Percentiles rank a stretch among this genome's conserved stretches.
Evolutionary conservation across 2,113 vertebrate species (phyloP).

Genomic region (Sarotherodon lohbergeri): DNA sequence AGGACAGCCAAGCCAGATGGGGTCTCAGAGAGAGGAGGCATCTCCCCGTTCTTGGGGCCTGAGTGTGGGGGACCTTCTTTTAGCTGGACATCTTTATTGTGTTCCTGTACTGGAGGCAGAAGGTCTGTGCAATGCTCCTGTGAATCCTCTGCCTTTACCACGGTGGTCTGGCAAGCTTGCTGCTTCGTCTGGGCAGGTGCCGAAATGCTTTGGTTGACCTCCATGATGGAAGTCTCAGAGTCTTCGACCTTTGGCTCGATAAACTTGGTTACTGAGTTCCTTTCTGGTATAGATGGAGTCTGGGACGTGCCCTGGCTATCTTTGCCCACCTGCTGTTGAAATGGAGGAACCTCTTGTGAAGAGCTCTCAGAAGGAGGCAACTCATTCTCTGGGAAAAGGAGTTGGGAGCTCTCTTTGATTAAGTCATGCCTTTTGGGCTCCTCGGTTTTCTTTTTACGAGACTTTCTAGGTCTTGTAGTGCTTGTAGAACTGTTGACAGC

Average conservation of each 20-base stretch:
- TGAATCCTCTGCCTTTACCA: constrained; percentile 48
- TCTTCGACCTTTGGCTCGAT: constrained; percentile 61
- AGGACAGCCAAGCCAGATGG: constrained; percentile 88
- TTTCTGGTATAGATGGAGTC: not conserved
- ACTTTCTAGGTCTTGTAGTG: constrained; percentile 23
- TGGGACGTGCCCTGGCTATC: constrained; percentile 29
- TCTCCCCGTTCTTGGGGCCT: constrained; percentile 66
- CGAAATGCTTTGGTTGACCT: constrained; percentile 39
- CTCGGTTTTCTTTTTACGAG: constrained; percentile 48
- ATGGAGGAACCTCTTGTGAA: constrained; percentile 67
- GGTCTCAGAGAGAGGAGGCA: constrained; percentile 71
- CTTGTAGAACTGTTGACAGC: not conserved
- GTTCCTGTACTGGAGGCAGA: not conserved
- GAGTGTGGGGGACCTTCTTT: not conserved
- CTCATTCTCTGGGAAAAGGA: constrained; percentile 66
- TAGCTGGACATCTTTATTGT: not conserved
- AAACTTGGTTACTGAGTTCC: not conserved
- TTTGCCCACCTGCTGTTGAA: constrained; percentile 53
- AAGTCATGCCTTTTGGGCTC: constrained; percentile 56
- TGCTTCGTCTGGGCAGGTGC: constrained; percentile 18
- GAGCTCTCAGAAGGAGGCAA: constrained; percentile 52
- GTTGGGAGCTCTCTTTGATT: constrained; percentile 51
- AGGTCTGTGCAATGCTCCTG: not conserved
- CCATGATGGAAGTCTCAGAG: constrained; percentile 58
- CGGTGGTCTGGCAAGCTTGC: constrained; percentile 39